Percentiles rank a stretch among this genome's conserved stretches.
Conservation (phyloP, 2,113 vertebrate genomes). For the Loxodonta africana region DNA sequence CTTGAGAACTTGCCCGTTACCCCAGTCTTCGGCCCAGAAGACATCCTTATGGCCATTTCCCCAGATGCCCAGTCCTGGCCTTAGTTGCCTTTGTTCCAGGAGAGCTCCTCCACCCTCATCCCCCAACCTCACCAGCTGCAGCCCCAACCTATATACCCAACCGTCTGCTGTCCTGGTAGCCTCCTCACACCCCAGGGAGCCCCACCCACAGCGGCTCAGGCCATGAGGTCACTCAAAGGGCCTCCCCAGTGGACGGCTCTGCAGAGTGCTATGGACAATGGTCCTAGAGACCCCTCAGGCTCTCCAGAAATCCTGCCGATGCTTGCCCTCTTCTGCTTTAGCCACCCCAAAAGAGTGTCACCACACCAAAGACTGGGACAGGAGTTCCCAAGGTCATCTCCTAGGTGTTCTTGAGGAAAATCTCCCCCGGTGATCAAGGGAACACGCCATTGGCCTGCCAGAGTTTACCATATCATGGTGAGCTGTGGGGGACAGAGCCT, state of each 20-base stretch:
- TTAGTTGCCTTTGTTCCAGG: not conserved
- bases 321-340: not conserved
- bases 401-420: slow-evolving; percentile 1
- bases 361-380: not conserved
- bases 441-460: not conserved
- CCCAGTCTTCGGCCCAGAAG: not conserved
- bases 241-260: not conserved
- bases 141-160: not conserved
- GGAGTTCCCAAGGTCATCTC: not conserved
- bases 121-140: not conserved
- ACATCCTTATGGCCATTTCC: not conserved
- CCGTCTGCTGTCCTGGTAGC: not conserved
- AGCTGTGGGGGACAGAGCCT: not conserved
- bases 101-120: not conserved
- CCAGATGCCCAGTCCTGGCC: not conserved
- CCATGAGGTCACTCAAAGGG: not conserved
- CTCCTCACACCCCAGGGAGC: not conserved
- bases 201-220: not conserved
- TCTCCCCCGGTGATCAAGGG: not conserved
- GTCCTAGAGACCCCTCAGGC: not conserved
- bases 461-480: not conserved
- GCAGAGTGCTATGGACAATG: not conserved
- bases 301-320: not conserved
- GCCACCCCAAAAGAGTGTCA: not conserved
- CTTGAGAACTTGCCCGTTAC: not conserved